A percentile compares a stretch with the other conserved stretches of the same genome.
Conservation (phyloP, 2,888 invertebrate genomes). For the Eupithecia centaureata region DNA sequence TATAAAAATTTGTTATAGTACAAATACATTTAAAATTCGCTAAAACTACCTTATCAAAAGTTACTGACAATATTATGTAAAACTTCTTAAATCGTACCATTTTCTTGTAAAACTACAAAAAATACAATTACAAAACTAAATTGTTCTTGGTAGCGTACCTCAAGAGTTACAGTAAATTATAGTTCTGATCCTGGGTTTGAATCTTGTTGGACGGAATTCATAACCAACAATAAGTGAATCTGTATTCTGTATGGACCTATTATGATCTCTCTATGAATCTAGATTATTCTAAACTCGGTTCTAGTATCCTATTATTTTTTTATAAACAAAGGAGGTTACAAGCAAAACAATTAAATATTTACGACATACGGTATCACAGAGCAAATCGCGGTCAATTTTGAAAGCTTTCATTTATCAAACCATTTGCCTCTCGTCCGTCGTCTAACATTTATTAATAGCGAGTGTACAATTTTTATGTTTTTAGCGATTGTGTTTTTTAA, state of each 20-base stretch:
- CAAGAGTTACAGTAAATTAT: not conserved
- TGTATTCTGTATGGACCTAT: not conserved
- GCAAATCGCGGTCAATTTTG: not conserved
- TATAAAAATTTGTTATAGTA: not conserved
- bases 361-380: not conserved
- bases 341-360: not conserved
- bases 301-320: not conserved
- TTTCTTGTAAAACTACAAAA: conserved; percentile 32
- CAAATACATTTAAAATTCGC: conserved; percentile 9
- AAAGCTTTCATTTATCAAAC: not conserved
- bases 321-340: not conserved
- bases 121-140: conserved; percentile 58
- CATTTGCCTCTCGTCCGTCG: not conserved
- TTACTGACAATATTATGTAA: conserved; percentile 22
- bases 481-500: not conserved
- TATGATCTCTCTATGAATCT: not conserved
- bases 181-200: not conserved
- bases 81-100: conserved; percentile 27
- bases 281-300: not conserved
- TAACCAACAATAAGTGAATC: not conserved
- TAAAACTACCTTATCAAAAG: conserved; percentile 7
- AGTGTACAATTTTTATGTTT: no score
- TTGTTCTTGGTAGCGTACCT: not conserved
- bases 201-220: not conserved
- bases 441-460: no score